These are phyloP conservation scores for Stomatorhinus walkeri DNA, from an alignment of 2,797 vertebrate species.

Conservation along the genomic window DNA sequence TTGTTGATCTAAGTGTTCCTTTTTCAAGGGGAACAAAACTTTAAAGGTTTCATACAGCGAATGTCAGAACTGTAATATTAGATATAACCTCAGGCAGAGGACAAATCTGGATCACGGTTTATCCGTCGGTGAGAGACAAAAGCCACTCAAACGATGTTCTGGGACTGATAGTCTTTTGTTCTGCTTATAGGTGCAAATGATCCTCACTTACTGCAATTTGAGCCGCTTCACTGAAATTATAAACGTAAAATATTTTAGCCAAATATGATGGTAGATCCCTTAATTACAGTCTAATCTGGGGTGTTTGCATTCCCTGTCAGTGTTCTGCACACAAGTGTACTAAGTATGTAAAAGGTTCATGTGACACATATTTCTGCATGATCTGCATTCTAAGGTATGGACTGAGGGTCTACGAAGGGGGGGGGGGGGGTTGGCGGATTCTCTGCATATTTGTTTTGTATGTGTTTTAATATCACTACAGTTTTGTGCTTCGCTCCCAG, in stretches of 20 bases:
- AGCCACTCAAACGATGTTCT: not conserved
- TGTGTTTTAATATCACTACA: constrained; percentile 78
- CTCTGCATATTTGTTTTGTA: constrained; percentile 58
- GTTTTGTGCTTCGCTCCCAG: constrained; percentile 75
- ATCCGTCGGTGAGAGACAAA: not conserved
- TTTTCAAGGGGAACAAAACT: not conserved
- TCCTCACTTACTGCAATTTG: not conserved
- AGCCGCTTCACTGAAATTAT: not conserved
- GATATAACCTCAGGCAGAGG: constrained; percentile 7
- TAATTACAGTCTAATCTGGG: not conserved
- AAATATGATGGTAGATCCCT: not conserved
- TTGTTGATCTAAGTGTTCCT: not conserved
- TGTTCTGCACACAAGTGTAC: not conserved
- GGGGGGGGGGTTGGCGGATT: no score
- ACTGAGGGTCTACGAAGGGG: not conserved
- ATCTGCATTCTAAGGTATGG: not conserved
- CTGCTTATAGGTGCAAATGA: not conserved
- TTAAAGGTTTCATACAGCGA: not conserved
- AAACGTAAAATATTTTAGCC: not conserved
- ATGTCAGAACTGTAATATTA: not conserved
- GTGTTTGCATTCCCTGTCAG: not conserved
- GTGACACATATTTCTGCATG: not conserved
- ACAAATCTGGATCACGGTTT: not conserved
- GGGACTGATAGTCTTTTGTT: not conserved
- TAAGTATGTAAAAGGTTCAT: not conserved